A percentile compares a stretch with the other conserved stretches of the same genome.
Evolutionary conservation across 2,888 invertebrate species (phyloP).

Genomic region (Hydriomena furcata): DNA sequence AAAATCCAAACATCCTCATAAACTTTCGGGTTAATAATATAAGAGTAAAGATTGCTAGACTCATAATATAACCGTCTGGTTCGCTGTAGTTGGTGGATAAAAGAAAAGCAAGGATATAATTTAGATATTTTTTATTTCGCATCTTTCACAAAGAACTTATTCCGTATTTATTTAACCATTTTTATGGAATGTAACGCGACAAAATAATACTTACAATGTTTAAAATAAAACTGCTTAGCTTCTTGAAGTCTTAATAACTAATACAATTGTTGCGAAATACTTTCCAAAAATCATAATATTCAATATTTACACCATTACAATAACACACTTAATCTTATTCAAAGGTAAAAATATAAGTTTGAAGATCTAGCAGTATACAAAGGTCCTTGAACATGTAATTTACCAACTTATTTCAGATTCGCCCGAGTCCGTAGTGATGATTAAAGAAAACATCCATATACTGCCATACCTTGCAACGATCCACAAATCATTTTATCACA

Average conservation of each 20-base stretch:
- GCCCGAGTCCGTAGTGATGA: conserved; percentile 19
- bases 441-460: conserved; percentile 39
- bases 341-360: conserved; percentile 47
- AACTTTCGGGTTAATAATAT: no score
- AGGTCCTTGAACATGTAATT: conserved; percentile 12
- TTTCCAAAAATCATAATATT: conserved; percentile 42
- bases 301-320: conserved; percentile 58
- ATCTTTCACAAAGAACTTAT: conserved; percentile 50
- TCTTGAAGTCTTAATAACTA: conserved; percentile 45
- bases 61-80: no score
- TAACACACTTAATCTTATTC: conserved; percentile 43
- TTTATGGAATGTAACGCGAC: conserved; percentile 70
- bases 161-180: conserved; percentile 39
- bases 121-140: conserved; percentile 41
- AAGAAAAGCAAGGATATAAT: conserved; percentile 5
- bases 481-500: conserved; percentile 62
- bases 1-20: no score
- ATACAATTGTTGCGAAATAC: conserved; percentile 51
- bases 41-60: no score
- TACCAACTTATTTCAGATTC: conserved; percentile 8
- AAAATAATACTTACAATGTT: conserved; percentile 56
- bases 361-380: conserved; percentile 46
- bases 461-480: conserved; percentile 43
- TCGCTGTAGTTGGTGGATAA: no score
- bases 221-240: conserved; percentile 50